Evolutionary conservation across 2,888 invertebrate genomes (phyloP).

Genomic region (Frankliniella intonsa): DNA sequence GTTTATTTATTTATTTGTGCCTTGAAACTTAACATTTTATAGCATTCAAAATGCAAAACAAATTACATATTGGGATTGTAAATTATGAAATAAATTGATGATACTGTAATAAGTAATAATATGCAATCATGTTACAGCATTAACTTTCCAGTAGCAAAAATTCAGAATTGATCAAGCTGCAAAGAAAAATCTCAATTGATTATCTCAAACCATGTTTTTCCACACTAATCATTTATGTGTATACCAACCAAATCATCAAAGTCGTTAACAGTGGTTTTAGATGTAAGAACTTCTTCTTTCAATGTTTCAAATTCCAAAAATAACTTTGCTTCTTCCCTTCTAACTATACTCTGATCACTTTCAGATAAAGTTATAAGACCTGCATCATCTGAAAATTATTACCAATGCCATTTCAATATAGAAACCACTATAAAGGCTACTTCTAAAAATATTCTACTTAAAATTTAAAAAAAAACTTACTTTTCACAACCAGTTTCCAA

Average conservation of each 20-base stretch:
- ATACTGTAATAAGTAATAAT: not conserved
- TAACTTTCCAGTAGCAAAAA: not conserved
- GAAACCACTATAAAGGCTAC: not conserved
- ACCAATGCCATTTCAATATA: not conserved
- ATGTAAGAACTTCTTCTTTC: not conserved
- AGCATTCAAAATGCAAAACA: not conserved
- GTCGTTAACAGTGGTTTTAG: not conserved
- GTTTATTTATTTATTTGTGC: not conserved
- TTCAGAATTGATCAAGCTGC: not conserved
- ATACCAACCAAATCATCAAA: conserved; percentile 6
- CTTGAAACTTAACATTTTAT: not conserved
- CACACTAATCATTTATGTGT: no score
- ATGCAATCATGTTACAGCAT: not conserved
- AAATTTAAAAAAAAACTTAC: not conserved
- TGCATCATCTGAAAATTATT: not conserved
- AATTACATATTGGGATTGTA: not conserved
- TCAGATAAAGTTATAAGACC: not conserved
- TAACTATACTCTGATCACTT: not conserved
- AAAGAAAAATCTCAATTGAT: not conserved
- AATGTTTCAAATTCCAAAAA: not conserved
- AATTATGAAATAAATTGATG: not conserved
- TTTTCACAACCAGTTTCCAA: not conserved
- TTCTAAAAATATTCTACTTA: not conserved
- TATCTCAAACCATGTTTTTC: no score
- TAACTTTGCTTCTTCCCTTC: not conserved